These are phyloP conservation scores for Platorchestia sp. DNA, from an alignment of 1,140 invertebrate genomes.

Conservation along the genomic window DNA sequence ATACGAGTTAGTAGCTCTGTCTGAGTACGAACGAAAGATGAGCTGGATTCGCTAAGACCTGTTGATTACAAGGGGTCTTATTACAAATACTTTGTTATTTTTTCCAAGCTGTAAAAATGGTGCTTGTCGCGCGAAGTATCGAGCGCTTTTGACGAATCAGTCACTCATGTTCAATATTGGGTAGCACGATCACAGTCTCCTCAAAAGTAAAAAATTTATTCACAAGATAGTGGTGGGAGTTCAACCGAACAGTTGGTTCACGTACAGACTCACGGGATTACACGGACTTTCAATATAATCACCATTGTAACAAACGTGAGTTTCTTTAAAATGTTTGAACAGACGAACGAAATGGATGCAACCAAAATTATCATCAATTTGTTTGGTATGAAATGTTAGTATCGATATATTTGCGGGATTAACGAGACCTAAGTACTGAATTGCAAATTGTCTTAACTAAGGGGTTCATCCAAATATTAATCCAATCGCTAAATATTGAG, in stretches of 20 bases:
- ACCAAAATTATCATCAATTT: neutral
- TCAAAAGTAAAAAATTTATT: neutral
- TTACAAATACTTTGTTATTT: neutral
- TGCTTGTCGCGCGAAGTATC: neutral
- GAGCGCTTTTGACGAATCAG: neutral
- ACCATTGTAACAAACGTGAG: neutral
- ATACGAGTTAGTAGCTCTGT: neutral
- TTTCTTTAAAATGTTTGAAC: neutral
- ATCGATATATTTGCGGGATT: neutral
- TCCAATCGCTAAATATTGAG: neutral
- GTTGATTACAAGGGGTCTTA: neutral
- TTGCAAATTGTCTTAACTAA: neutral
- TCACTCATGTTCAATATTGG: neutral
- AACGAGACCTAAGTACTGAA: neutral
- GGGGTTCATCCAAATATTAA: neutral
- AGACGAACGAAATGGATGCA: neutral
- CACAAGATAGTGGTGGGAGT: neutral
- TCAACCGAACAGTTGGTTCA: neutral
- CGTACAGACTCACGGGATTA: neutral
- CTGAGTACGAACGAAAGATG: neutral
- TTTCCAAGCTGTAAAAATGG: neutral
- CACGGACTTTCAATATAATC: neutral
- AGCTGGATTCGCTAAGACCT: neutral
- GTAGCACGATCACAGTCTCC: too few relatives aligned
- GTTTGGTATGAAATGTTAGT: neutral